Conservation (phyloP, 2,888 invertebrate species). For the Taphrorychus bicolor region DNA sequence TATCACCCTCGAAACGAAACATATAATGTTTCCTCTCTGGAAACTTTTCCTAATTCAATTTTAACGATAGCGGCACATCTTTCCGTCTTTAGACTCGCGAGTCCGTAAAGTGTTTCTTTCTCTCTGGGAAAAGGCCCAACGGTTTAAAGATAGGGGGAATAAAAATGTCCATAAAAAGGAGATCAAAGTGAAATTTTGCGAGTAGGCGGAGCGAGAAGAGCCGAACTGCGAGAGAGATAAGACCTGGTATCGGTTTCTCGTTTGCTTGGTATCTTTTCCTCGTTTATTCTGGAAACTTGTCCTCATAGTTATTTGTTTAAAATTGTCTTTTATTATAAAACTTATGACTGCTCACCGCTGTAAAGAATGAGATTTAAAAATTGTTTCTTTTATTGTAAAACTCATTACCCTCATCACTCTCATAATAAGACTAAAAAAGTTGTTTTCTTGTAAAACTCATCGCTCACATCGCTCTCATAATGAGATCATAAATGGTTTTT, state of each 20-base stretch:
- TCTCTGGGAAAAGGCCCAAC: not conserved
- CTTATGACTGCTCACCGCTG: too few relatives aligned
- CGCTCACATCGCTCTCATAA: too few relatives aligned
- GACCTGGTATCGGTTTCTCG: not conserved
- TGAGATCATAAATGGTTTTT: too few relatives aligned
- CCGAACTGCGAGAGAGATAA: not conserved
- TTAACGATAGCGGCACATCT: conserved; percentile 6
- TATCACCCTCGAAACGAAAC: not conserved
- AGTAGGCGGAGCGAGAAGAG: not conserved
- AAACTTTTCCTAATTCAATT: conserved; percentile 13
- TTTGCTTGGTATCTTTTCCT: conserved; percentile 3
- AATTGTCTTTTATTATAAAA: too few relatives aligned
- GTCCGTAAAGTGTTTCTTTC: conserved; percentile 11
- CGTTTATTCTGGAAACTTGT: not conserved
- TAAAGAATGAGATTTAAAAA: too few relatives aligned
- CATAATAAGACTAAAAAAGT: too few relatives aligned
- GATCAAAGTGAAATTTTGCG: conserved; percentile 16
- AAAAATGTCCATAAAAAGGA: conserved; percentile 12
- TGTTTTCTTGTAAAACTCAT: too few relatives aligned
- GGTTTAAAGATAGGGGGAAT: conserved; percentile 9
- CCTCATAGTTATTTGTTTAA: too few relatives aligned
- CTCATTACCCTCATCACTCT: too few relatives aligned
- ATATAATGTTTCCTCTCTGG: not conserved
- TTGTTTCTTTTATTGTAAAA: too few relatives aligned
- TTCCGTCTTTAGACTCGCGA: not conserved